Evolutionary conservation across 2,113 vertebrate species (phyloP).

Genomic region (Oophaga pumilio): DNA sequence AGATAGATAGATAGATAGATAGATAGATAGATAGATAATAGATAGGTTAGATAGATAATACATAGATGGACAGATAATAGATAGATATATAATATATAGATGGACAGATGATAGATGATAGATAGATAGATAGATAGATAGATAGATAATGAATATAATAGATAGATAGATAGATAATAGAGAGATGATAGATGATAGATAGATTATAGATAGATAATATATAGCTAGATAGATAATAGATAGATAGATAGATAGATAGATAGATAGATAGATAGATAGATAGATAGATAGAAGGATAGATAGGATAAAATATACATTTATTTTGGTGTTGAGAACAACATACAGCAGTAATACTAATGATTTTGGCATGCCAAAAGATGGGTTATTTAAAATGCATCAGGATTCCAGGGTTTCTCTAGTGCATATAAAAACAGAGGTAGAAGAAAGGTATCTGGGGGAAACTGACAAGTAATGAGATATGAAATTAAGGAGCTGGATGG

Average conservation of each 20-base stretch:
- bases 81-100: background rate
- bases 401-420: background rate
- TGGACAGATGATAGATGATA: conserved; percentile 14
- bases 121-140: conserved; percentile 19
- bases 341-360: background rate
- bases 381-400: background rate
- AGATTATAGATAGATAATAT: no score
- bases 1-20: no score
- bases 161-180: background rate
- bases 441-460: conserved; percentile 10
- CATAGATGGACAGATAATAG: background rate
- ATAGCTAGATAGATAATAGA: background rate
- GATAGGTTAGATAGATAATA: no score
- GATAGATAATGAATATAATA: background rate
- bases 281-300: no score
- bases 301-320: no score
- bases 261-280: background rate
- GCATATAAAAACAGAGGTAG: background rate
- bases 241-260: conserved; percentile 4
- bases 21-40: no score
- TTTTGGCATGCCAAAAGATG: background rate
- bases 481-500: background rate
- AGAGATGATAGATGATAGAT: no score
- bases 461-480: conserved; percentile 11
- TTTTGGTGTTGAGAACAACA: background rate